Evolutionary conservation across 2,797 vertebrate genomes (phyloP).

Genomic region (Lates japonicus): DNA sequence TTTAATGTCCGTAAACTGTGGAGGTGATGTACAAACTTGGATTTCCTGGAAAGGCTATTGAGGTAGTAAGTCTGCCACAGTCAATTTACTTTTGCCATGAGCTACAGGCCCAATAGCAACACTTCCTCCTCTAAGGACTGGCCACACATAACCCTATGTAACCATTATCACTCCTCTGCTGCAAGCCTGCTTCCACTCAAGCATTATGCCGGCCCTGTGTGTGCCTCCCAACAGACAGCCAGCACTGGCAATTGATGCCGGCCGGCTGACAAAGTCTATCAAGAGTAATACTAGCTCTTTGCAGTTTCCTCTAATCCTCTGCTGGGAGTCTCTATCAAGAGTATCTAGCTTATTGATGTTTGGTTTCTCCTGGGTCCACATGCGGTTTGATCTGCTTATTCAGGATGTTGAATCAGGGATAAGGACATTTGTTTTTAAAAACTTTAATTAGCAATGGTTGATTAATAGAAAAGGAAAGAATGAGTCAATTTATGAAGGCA

Average conservation of each 20-base stretch:
- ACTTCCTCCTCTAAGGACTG: constrained; percentile 68
- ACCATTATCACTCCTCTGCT: constrained; percentile 78
- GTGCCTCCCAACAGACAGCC: constrained; percentile 70
- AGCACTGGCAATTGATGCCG: too few relatives aligned
- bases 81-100: constrained; percentile 74
- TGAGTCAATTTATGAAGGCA: constrained; percentile 48
- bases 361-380: constrained; percentile 75
- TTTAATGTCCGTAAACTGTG: background rate
- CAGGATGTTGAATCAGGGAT: constrained; percentile 71
- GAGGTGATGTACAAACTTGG: background rate
- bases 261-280: constrained; percentile 83
- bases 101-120: constrained; percentile 72
- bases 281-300: constrained; percentile 70
- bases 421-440: constrained; percentile 68
- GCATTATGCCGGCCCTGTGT: constrained; percentile 72
- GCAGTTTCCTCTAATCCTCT: constrained; percentile 76
- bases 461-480: constrained; percentile 68
- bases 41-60: constrained; percentile 32
- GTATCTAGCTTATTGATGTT: constrained; percentile 72
- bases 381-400: constrained; percentile 81
- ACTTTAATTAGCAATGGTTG: constrained; percentile 70
- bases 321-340: constrained; percentile 82
- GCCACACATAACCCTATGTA: constrained; percentile 80
- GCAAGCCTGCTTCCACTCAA: constrained; percentile 85
- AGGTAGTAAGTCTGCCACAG: constrained; percentile 58